Evolutionary conservation across 1,140 invertebrate genomes (phyloP), one percentile per base, ranked within the genome.

Genomic region (Meloidogyne floridensis): DNA sequence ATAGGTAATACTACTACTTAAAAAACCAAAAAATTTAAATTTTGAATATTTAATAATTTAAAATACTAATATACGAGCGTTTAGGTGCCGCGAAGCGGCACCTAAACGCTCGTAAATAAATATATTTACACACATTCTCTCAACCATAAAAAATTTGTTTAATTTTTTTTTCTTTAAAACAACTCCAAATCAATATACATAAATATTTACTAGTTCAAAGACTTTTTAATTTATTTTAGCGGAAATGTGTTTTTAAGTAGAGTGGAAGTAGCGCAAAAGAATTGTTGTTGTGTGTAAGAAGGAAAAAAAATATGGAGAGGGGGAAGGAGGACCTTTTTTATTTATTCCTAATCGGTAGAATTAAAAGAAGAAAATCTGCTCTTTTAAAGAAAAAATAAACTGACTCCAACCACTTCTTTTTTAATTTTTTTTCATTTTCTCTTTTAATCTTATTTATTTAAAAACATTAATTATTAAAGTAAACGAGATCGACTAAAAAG

Each of bases 211-310:
- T 56, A 56, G 56, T 65, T 65, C 59, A 65, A 65, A 65, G 59
- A 65, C 59, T n/a, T 65, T 65, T 65, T 3, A n/a, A 65, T 65
- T 65, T 65, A n/a, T 65, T 32, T 65, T 65, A 65, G 59, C 59
- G 59, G 59, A 65, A 65, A 65, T 65, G 59, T 65, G 59, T 65
- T 65, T 65, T 59, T 59, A 15, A 59, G 56, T 59, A 59, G n/a
- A 47, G 47, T 4, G 47, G 47, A 47, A 65, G n/a, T 1, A 65
- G 59, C 59, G 59, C 59, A 65, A 65, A 65, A 47, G 47, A 47
- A 47, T 47, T 47, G 32, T 47, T 47, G 47, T 47, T 65, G 15
- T 15, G 15, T 59, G 11, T 9, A 59, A 59, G 15, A 59, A 15
- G 15, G 13, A 15, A 59, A 59, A 59, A 59, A 15, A 59, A 32